Percentiles rank a stretch among this genome's conserved stretches.
Evolutionary conservation across 2,797 vertebrate genomes (phyloP).

Genomic region (Melanotaenia boesemani): DNA sequence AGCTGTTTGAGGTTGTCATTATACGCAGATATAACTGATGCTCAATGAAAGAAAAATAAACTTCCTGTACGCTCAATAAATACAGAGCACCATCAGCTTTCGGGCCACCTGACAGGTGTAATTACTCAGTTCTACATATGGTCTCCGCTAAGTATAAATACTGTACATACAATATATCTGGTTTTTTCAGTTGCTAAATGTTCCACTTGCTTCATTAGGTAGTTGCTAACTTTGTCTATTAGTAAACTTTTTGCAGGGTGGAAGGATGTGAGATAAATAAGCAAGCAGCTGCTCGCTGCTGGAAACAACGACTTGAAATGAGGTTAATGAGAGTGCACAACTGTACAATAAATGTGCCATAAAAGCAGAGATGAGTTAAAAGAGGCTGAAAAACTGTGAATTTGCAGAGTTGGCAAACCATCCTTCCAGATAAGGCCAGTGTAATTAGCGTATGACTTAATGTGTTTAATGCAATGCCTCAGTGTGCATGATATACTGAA

Average conservation of each 20-base stretch:
- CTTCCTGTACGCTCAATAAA: too few species aligned
- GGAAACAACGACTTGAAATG: conserved; percentile 2
- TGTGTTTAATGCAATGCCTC: not conserved
- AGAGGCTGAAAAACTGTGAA: not conserved
- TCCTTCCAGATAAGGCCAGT: not conserved
- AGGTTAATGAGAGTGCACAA: conserved; percentile 23
- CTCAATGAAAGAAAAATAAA: too few species aligned
- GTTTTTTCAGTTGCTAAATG: not conserved
- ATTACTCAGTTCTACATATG: too few species aligned
- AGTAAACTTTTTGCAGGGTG: not conserved
- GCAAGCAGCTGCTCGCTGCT: not conserved
- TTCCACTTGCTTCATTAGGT: not conserved
- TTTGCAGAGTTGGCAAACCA: conserved; percentile 7
- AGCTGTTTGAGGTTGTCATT: too few species aligned
- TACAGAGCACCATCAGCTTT: too few species aligned
- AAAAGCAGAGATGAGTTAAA: conserved; percentile 15
- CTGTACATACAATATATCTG: too few species aligned
- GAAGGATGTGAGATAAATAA: not conserved
- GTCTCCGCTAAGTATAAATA: too few species aligned
- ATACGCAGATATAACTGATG: too few species aligned
- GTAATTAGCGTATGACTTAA: conserved; percentile 20
- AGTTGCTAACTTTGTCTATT: not conserved
- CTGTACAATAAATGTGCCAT: conserved; percentile 16
- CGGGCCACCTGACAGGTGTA: too few species aligned
- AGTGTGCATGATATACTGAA: not conserved